These are phyloP conservation scores for Adela reaumurella DNA, from an alignment of 2,888 invertebrate genomes.

Conservation along the genomic window DNA sequence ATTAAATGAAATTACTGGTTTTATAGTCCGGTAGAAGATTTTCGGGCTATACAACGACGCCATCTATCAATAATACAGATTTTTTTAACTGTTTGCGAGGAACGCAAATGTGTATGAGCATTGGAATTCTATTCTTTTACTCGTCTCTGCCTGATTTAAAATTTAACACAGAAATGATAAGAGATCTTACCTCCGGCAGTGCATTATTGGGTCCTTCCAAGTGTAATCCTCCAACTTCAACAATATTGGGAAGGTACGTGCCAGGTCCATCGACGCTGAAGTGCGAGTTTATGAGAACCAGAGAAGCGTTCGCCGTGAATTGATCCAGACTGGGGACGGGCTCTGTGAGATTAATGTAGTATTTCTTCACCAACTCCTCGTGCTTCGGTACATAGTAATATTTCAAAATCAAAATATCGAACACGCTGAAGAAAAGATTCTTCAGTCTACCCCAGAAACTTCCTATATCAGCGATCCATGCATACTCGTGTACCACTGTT, in stretches of 20 bases:
- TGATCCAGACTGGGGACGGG: constrained; percentile 36
- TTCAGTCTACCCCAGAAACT: constrained; percentile 10
- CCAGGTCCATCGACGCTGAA: too few relatives aligned
- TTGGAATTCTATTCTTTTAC: too few relatives aligned
- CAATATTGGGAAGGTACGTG: constrained; percentile 47
- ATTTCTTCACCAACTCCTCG: constrained; percentile 30
- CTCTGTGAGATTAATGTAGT: constrained; percentile 27
- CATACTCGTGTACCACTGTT: constrained; percentile 11
- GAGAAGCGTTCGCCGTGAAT: too few relatives aligned
- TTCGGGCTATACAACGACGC: too few relatives aligned
- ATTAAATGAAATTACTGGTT: too few relatives aligned
- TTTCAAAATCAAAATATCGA: constrained; percentile 38
- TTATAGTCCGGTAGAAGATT: too few relatives aligned
- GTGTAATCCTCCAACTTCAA: constrained; percentile 58
- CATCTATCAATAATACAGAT: too few relatives aligned
- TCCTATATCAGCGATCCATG: constrained; percentile 4
- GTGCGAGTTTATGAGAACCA: too few relatives aligned
- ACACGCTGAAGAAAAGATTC: constrained; percentile 13
- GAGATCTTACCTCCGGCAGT: constrained; percentile 37
- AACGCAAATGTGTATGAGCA: too few relatives aligned
- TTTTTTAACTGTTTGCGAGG: too few relatives aligned
- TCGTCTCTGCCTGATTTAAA: too few relatives aligned
- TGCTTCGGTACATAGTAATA: constrained; percentile 35
- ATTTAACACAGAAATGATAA: too few relatives aligned
- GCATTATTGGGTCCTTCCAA: constrained; percentile 25